phyloP scores from a whole-genome alignment of 2,113 vertebrate species.

The Mystacornis crossleyi region DNA sequence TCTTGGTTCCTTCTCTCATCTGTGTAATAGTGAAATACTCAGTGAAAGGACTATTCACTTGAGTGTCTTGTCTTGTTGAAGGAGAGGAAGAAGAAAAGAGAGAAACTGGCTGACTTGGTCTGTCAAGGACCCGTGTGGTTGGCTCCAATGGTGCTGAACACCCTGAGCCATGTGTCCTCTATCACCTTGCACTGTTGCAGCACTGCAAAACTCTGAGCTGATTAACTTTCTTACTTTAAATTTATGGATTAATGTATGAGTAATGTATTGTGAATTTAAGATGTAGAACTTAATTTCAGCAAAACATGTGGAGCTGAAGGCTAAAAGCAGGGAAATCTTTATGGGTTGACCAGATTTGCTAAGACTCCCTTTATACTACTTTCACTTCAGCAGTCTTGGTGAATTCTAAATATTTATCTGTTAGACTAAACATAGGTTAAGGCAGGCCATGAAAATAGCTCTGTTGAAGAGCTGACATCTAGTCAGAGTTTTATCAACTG shows the following conservation, averaged over 20 bases:
- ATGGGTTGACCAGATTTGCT: background rate
- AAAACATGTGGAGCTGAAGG: background rate
- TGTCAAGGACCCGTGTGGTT: background rate
- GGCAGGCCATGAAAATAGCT: background rate
- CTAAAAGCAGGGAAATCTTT: conserved; percentile 1
- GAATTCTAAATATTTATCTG: conserved; percentile 22
- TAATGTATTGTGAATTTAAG: background rate
- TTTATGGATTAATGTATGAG: background rate
- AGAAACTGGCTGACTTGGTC: background rate
- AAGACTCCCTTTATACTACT: background rate
- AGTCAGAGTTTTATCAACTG: background rate
- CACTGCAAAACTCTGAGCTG: background rate
- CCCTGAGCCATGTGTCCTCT: background rate
- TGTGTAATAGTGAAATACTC: background rate
- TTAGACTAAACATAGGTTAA: conserved; percentile 54
- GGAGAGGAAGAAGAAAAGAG: background rate
- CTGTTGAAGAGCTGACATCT: background rate
- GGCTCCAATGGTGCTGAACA: background rate
- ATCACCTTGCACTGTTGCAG: background rate
- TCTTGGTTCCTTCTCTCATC: background rate
- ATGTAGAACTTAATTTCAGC: background rate
- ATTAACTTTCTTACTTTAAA: background rate
- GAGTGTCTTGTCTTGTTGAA: background rate
- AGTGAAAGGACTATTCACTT: background rate
- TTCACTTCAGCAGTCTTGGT: background rate